These are phyloP conservation scores for Tachuris rubrigastra DNA, from an alignment of 2,113 vertebrate species.

Conservation along the genomic window DNA sequence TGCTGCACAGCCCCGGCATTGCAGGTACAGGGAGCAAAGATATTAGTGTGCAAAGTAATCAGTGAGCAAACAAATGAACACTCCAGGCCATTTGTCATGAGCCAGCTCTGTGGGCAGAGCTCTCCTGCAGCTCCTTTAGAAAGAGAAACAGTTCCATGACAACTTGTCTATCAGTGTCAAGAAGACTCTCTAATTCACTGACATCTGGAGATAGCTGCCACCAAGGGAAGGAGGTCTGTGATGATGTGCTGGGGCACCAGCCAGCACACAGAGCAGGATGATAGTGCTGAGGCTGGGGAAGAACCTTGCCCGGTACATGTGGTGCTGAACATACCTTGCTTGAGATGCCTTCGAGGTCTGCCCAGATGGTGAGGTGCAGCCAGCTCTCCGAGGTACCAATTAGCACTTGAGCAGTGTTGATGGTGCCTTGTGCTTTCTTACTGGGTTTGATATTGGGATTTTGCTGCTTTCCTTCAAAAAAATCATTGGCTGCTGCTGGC, in stretches of 20 bases:
- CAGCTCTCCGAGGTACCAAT: neutral
- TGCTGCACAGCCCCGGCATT: neutral
- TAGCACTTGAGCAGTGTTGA: neutral
- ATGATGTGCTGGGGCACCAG: neutral
- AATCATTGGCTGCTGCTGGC: neutral
- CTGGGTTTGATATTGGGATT: neutral
- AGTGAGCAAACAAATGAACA: neutral
- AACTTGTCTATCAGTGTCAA: neutral
- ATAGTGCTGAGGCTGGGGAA: neutral
- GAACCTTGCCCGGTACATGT: neutral
- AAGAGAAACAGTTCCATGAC: neutral
- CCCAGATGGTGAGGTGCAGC: neutral
- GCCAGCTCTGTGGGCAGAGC: neutral
- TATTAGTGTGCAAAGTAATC: neutral
- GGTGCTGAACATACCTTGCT: neutral
- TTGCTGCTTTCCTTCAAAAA: neutral
- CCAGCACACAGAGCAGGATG: neutral
- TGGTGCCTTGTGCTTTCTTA: neutral
- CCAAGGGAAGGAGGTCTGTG: neutral
- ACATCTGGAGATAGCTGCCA: neutral
- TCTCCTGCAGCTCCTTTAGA: neutral
- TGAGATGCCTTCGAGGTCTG: neutral
- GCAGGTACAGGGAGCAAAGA: neutral
- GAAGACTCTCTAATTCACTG: neutral
- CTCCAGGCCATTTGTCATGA: neutral